Conservation (phyloP, 2,113 vertebrate genomes). For the Pogonocichla stellata region DNA sequence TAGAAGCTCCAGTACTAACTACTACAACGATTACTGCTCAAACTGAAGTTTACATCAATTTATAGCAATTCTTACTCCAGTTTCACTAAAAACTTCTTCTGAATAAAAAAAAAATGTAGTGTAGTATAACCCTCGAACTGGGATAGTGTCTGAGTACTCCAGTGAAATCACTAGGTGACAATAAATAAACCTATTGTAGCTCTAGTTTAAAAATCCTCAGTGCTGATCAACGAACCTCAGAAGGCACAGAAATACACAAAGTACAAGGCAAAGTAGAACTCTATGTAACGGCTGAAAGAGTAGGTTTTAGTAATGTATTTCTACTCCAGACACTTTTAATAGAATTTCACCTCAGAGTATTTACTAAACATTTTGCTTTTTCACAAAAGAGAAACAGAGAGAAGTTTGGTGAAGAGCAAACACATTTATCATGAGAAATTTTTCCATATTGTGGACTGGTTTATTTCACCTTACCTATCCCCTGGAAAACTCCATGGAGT, state of each 20-base stretch:
- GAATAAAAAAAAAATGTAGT: not conserved
- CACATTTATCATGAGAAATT: not conserved
- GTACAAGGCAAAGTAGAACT: not conserved
- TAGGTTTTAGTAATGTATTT: not conserved
- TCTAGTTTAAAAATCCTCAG: not conserved
- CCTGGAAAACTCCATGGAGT: fast-evolving
- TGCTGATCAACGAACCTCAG: not conserved
- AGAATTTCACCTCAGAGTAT: not conserved
- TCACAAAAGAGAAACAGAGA: not conserved
- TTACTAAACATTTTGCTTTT: not conserved
- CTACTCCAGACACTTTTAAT: not conserved
- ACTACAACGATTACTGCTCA: not conserved
- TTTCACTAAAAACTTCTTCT: not conserved
- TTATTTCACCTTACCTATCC: not conserved
- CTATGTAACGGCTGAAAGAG: not conserved
- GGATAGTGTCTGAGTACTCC: not conserved
- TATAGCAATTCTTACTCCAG: not conserved
- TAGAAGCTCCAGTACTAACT: not conserved
- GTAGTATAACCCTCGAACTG: not conserved
- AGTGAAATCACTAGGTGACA: not conserved
- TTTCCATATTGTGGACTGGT: not conserved
- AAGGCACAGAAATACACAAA: not conserved
- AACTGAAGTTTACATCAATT: not conserved
- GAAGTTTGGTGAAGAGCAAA: not conserved
- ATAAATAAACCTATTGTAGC: not conserved